Evolutionary conservation across 1,140 invertebrate genomes (phyloP), one percentile per base, ranked within the genome.

Genomic region (Leptoteleia sp.): DNA sequence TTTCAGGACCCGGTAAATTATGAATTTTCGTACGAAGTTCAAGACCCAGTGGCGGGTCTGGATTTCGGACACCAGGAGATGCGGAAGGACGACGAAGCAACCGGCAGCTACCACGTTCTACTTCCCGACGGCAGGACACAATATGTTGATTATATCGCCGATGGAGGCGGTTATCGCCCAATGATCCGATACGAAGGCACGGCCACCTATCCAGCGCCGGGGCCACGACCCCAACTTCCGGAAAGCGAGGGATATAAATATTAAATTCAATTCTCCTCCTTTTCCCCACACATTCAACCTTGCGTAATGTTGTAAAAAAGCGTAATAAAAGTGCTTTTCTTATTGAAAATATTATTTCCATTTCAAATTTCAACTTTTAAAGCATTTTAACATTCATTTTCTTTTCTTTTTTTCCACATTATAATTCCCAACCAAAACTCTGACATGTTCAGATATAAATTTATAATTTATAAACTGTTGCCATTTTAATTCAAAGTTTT

Each of bases 101-200:
- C 90, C 4, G 93, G 93, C 5, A 91, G 90, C 27, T 94, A 93
- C 82, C 91, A 92, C 79, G 93, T 93, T 9, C 84, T 93, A 3
- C 86, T 94, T 16, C 93, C 93, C 0, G 93, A 94, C 33, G 93
- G 93, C 0, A 89, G 93, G 22, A 92, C 89, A 22, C 92, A 93
- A 83, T 90, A 92, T 19, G 92, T 93, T 3, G 92, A 93, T 72
- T 93, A 93, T 57, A 87, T 91, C 35, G 92, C 92, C 1, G 92
- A 93, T n/a, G 90, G 89, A 5, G 90, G 90, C 64, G 93, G 93
- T 17, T 94, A 93, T 85, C 90, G 91, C 54, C 93, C 93, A 13
- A 91, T 92, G 84, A 91, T 94, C 52, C 91, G 92, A 76, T 94
- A 93, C 86, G 93, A 93, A 82, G 92, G 92, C n/a, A 92, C 90